Conservation (phyloP, 2,888 invertebrate species). For the Andrena praecox region DNA sequence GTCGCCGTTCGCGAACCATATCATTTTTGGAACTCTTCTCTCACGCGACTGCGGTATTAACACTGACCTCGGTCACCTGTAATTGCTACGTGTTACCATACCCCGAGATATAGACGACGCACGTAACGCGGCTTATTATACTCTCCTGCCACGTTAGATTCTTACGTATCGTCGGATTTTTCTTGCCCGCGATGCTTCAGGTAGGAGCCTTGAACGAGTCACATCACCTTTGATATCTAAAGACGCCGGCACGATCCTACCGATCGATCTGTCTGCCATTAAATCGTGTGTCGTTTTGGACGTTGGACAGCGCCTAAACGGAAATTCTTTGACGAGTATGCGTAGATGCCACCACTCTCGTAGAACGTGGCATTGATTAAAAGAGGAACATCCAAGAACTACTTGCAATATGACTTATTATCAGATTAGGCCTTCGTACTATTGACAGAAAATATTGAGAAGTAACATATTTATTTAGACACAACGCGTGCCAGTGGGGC, state of each 20-base stretch:
- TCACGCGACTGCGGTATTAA: constrained; percentile 84
- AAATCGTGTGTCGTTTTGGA: too few relatives aligned
- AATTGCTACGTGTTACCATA: constrained; percentile 79
- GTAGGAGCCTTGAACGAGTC: constrained; percentile 39
- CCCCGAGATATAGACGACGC: constrained; percentile 60
- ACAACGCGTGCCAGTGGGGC: too few relatives aligned
- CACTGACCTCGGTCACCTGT: constrained; percentile 84
- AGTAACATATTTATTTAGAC: too few relatives aligned
- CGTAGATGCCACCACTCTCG: too few relatives aligned
- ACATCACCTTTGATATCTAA: constrained; percentile 17
- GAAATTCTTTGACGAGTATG: not conserved
- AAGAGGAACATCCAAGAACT: too few relatives aligned
- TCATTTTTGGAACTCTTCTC: constrained; percentile 84
- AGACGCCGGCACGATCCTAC: not conserved
- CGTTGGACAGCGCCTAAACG: too few relatives aligned
- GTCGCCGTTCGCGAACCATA: constrained; percentile 78
- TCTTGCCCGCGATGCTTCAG: constrained; percentile 22
- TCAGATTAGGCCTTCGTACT: too few relatives aligned
- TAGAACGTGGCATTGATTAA: too few relatives aligned
- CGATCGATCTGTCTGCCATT: not conserved
- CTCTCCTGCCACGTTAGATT: constrained; percentile 15
- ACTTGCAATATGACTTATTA: too few relatives aligned
- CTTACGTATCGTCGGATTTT: constrained; percentile 63
- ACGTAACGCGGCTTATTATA: constrained; percentile 70
- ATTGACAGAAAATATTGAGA: too few relatives aligned